These are phyloP conservation scores for Xenopus laevis DNA, from an alignment of 2,113 vertebrate genomes.

Conservation along the genomic window DNA sequence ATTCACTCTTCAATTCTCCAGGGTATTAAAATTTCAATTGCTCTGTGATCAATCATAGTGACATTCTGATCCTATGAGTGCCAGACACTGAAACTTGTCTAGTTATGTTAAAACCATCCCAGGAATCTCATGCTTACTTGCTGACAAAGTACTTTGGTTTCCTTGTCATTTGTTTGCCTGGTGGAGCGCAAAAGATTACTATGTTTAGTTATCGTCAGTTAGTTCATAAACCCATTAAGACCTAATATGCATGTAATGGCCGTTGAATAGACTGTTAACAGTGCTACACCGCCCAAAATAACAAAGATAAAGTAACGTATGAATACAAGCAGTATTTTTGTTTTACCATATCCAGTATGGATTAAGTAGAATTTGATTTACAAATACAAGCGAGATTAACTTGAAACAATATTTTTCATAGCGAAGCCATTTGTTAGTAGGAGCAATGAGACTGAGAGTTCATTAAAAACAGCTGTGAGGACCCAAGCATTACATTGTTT, in stretches of 20 bases:
- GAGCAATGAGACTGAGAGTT: constrained; percentile 2
- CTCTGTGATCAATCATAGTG: constrained; percentile 44
- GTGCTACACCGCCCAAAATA: background rate
- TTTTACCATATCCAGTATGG: background rate
- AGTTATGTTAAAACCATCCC: constrained; percentile 48
- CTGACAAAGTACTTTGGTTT: constrained; percentile 35
- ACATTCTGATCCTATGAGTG: constrained; percentile 38
- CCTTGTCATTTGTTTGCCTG: constrained; percentile 40
- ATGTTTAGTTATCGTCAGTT: constrained; percentile 39
- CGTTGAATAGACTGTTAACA: constrained; percentile 6
- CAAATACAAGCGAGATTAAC: too few species aligned
- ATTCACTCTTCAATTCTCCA: constrained; percentile 38
- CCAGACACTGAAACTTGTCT: constrained; percentile 30
- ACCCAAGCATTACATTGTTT: too few species aligned
- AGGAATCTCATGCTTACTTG: constrained; percentile 38
- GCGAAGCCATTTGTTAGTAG: too few species aligned
- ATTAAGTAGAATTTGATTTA: too few species aligned
- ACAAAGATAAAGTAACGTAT: constrained; percentile 12
- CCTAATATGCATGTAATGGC: constrained; percentile 41
- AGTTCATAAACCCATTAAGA: constrained; percentile 21
- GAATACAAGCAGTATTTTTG: background rate
- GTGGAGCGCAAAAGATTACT: constrained; percentile 43
- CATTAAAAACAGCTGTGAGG: too few species aligned
- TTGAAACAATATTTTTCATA: too few species aligned
- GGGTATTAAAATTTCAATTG: constrained; percentile 41